Evolutionary conservation across 2,113 vertebrate species (phyloP), one percentile per base, ranked within the genome.

Genomic region (Aldabrachelys gigantea): DNA sequence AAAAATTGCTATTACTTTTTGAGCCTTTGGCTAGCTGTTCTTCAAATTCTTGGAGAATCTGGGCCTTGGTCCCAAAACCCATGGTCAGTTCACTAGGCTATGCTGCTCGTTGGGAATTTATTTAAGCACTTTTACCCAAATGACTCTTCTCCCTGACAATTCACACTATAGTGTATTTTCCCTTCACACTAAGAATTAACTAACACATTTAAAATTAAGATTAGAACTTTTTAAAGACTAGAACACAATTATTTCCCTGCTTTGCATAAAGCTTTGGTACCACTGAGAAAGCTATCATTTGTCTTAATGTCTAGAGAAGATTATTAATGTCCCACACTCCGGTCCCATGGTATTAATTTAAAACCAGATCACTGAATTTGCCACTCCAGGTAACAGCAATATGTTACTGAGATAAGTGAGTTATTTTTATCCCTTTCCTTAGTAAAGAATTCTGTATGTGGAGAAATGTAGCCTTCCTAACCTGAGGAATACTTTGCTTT

Each of bases 361-460:
- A 76, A 44, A 78, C 53, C 69, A 89, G 53, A 83, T 89, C 80
- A 82, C 62, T 89, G 49, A 92, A 97, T 97, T 95, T 97, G 87
- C 88, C 91, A 91, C 81, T 86, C 75, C 85, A 91, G 85, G 91
- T 96, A 97, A 92, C 65, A 94, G 88, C 81, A 95, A 93, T 96
- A 89, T 88, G 78, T 95, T 96, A 76, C 81, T 94, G 92, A 97
- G 79, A 80, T 90, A 94, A 95, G 85, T 80, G 82, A 92, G 81
- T 92, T 93, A 89, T 90, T 97, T 96, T 91, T 93, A 78, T 87
- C 75, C 49, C 53, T 89, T 89, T 91, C 82, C 85, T 93, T 95
- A 96, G 91, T 96, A 84, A 94, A 88, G 87, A 91, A 49, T 94
- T 82, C 62, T 91, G 76, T 56, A 82, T 59, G 82, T 82, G 56